Evolutionary conservation across 2,797 vertebrate species (phyloP).

Genomic region (Cynodonichthys magdalenae): DNA sequence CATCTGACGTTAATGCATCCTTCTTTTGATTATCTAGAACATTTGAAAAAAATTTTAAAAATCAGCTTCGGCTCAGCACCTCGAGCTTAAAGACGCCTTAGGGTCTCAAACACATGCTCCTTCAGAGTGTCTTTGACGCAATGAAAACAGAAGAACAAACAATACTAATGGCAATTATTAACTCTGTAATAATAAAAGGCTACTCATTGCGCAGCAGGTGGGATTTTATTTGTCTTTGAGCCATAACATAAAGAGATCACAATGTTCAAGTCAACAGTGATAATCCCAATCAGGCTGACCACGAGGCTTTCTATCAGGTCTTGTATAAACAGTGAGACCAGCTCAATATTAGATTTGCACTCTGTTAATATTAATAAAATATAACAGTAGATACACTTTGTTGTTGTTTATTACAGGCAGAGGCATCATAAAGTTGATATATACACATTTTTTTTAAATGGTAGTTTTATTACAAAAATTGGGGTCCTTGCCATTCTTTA

Average conservation of each 20-base stretch:
- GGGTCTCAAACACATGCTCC: too few relatives aligned
- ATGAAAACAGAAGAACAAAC: not conserved
- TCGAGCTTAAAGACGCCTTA: too few relatives aligned
- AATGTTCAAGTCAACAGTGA: constrained; percentile 26
- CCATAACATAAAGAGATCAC: constrained; percentile 10
- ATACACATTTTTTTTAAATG: too few relatives aligned
- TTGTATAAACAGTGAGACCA: constrained; percentile 21
- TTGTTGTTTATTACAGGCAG: too few relatives aligned
- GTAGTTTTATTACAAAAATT: too few relatives aligned
- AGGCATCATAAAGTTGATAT: too few relatives aligned
- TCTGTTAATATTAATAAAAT: not conserved
- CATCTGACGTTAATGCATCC: too few relatives aligned
- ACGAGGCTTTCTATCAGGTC: constrained; percentile 2
- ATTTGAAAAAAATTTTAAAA: too few relatives aligned
- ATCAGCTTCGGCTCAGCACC: too few relatives aligned
- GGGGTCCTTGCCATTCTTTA: too few relatives aligned
- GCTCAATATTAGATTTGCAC: constrained; percentile 31
- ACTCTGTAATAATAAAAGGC: constrained; percentile 12
- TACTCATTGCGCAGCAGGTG: constrained; percentile 12
- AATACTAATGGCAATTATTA: constrained; percentile 9
- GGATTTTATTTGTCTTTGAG: constrained; percentile 27
- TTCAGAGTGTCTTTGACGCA: not conserved
- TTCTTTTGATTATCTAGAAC: too few relatives aligned
- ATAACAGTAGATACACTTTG: too few relatives aligned
- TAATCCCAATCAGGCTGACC: constrained; percentile 8